A percentile compares a stretch with the other conserved stretches of the same genome.
These are phyloP conservation scores for Drosophila picticornis DNA, from an alignment of 2,888 invertebrate species.

Conservation along the genomic window DNA sequence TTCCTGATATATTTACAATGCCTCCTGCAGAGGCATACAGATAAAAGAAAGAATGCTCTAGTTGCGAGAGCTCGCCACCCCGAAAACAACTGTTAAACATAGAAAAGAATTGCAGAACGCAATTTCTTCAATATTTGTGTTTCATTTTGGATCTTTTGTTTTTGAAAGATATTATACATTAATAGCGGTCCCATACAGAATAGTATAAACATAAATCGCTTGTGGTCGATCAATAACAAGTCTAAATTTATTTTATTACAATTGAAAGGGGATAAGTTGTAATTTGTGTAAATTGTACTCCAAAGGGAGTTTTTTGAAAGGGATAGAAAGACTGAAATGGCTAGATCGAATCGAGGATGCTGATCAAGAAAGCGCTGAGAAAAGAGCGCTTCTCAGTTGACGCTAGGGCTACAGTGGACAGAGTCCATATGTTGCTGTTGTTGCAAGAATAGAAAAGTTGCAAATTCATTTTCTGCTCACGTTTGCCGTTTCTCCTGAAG, in stretches of 20 bases:
- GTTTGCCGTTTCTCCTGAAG: conserved; percentile 69
- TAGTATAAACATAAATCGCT: neutral
- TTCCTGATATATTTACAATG: neutral
- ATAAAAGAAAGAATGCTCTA: neutral
- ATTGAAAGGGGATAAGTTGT: neutral
- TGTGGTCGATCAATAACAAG: neutral
- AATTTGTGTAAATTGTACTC: neutral
- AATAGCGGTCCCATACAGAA: neutral
- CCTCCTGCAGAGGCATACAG: neutral
- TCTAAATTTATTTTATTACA: neutral
- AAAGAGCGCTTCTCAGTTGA: conserved; percentile 11
- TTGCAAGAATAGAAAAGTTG: conserved; percentile 18
- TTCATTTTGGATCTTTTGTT: neutral
- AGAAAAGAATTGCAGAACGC: neutral
- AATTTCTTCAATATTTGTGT: neutral
- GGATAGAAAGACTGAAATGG: neutral
- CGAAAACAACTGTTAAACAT: neutral
- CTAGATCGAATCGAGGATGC: neutral
- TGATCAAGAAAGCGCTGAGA: neutral
- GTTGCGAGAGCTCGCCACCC: neutral
- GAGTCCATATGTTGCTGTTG: neutral
- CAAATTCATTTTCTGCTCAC: conserved; percentile 82
- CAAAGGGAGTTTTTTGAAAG: neutral
- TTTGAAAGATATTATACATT: neutral
- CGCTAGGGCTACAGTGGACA: conserved; percentile 21